Conservation (phyloP, 2,888 invertebrate species). For the Unio delphinus region DNA sequence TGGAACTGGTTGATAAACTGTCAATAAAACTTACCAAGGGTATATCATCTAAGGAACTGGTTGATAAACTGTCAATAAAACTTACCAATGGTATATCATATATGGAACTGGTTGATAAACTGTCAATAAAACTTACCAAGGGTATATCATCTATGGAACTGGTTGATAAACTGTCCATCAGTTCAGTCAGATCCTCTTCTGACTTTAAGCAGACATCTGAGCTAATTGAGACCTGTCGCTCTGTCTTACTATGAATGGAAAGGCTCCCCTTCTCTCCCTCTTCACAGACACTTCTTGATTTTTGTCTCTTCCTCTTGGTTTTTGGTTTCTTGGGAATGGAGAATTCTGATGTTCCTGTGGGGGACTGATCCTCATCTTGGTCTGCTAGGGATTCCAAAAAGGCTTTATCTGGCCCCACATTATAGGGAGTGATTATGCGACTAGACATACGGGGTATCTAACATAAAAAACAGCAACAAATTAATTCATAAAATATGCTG, state of each 20-base stretch:
- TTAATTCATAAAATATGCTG: neutral
- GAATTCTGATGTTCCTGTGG: constrained; percentile 14
- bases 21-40: too few species aligned
- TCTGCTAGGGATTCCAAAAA: constrained; percentile 53
- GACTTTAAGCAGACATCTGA: constrained; percentile 54
- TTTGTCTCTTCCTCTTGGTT: constrained; percentile 43
- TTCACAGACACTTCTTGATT: constrained; percentile 50
- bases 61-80: too few species aligned
- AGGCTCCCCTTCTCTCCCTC: constrained; percentile 24
- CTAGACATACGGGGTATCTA: constrained; percentile 63
- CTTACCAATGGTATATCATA: too few species aligned
- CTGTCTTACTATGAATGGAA: constrained; percentile 14
- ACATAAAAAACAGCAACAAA: constrained; percentile 5
- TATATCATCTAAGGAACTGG: too few species aligned
- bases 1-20: too few species aligned
- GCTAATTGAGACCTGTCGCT: constrained; percentile 48
- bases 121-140: too few species aligned
- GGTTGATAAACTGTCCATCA: constrained; percentile 6
- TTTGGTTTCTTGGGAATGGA: constrained; percentile 39
- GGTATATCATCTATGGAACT: constrained; percentile 4
- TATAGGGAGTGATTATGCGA: constrained; percentile 64
- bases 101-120: too few species aligned
- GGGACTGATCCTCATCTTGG: constrained; percentile 13
- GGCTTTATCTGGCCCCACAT: constrained; percentile 50
- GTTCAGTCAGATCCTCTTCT: constrained; percentile 37